These are phyloP conservation scores for Neoitamus cyanurus DNA, from an alignment of 2,888 invertebrate species.

Conservation along the genomic window DNA sequence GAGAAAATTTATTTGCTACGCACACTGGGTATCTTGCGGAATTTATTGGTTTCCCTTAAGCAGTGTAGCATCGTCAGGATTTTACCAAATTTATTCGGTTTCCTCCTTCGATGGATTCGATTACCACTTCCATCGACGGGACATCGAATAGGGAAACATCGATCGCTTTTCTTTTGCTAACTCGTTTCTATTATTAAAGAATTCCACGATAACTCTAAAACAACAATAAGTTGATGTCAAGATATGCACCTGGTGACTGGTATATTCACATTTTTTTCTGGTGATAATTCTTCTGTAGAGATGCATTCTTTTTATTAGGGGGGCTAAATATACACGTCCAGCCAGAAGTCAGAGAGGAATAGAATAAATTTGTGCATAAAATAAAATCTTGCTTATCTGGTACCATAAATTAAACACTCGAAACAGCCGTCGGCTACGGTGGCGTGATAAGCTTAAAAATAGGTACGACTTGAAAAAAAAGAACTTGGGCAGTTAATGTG, in stretches of 20 bases:
- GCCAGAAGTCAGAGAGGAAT: background rate
- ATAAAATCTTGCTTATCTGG: background rate
- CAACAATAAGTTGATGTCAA: background rate
- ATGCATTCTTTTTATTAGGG: background rate
- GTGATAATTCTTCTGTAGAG: background rate
- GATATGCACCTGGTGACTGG: background rate
- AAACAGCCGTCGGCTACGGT: background rate
- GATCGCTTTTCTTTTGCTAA: background rate
- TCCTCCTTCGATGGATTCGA: background rate
- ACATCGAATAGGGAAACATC: background rate
- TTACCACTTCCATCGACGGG: background rate
- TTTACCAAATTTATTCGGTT: background rate
- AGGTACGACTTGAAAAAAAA: background rate
- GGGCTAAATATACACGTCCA: background rate
- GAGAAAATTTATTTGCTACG: background rate
- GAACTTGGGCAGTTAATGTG: background rate
- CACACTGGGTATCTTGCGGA: background rate
- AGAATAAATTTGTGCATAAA: slow-evolving; percentile 1
- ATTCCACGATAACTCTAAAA: background rate
- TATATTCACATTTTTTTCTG: background rate
- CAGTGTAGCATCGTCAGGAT: background rate
- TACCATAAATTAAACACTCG: background rate
- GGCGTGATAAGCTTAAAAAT: slow-evolving; percentile 1
- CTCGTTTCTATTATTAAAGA: background rate
- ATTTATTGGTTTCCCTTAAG: slow-evolving; percentile 1